These are phyloP conservation scores for Alexandromys fortis DNA, from an alignment of 2,113 vertebrate species.

Conservation along the genomic window DNA sequence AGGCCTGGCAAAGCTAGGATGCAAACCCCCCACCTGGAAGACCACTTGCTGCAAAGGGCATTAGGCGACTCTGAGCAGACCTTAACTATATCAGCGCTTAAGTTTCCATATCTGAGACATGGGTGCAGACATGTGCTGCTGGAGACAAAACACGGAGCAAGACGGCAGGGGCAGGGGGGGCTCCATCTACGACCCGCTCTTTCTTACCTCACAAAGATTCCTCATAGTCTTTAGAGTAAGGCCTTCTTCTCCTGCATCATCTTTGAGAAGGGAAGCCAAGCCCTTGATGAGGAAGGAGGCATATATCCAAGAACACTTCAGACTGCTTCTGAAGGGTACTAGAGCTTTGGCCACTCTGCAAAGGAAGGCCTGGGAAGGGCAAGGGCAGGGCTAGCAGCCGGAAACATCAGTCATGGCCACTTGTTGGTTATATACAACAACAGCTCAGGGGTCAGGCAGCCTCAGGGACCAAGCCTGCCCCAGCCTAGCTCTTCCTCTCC, in stretches of 20 bases:
- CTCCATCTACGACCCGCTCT: neutral
- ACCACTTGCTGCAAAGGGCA: neutral
- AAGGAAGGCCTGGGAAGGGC: neutral
- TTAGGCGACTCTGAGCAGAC: neutral
- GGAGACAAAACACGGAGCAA: neutral
- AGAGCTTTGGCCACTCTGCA: neutral
- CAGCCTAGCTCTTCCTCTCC: neutral
- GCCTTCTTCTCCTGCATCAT: neutral
- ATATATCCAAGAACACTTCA: neutral
- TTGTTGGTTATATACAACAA: neutral
- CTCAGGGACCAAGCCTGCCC: neutral
- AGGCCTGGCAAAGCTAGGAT: neutral
- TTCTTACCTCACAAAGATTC: neutral
- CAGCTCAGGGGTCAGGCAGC: neutral
- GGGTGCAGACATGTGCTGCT: neutral
- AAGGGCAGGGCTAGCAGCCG: neutral
- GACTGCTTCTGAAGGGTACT: neutral
- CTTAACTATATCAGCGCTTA: neutral
- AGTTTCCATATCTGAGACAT: neutral
- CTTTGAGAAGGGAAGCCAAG: neutral
- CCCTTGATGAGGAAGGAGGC: neutral
- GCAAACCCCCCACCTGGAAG: neutral
- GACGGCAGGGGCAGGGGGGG: accelerated
- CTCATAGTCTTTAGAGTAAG: neutral
- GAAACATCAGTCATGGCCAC: accelerated